Evolutionary conservation across 2,797 vertebrate genomes (phyloP).

Genomic region (Trichosurus vulpecula): DNA sequence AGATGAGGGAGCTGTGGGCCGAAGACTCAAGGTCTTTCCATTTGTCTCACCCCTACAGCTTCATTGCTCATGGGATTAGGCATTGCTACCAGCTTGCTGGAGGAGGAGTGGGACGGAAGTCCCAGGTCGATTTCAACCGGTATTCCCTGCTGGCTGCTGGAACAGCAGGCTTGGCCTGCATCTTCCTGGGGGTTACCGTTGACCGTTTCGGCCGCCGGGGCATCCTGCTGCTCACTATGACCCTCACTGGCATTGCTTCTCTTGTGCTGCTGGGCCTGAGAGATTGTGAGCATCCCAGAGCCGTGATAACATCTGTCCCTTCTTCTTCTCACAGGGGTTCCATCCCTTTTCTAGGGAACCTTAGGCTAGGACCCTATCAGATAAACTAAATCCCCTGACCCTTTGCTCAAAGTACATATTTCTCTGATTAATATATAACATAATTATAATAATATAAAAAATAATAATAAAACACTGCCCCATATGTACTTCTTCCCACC

Average conservation of each 20-base stretch:
- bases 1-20: background rate
- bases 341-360: conserved; percentile 26
- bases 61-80: conserved; percentile 93
- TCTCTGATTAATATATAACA: background rate
- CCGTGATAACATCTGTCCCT: background rate
- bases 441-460: too few species aligned
- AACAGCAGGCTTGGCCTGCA: conserved; percentile 89
- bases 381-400: background rate
- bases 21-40: background rate
- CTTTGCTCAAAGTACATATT: conserved; percentile 11
- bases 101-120: conserved; percentile 89
- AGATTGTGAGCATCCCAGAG: conserved; percentile 88
- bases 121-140: conserved; percentile 89
- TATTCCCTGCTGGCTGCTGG: conserved; percentile 91
- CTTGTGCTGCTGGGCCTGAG: conserved; percentile 92
- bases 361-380: conserved; percentile 29
- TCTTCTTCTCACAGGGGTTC: conserved; percentile 44
- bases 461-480: background rate
- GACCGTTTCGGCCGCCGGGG: conserved; percentile 92
- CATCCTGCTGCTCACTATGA: conserved; percentile 92
- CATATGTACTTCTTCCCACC: background rate
- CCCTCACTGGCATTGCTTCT: conserved; percentile 91
- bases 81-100: conserved; percentile 89
- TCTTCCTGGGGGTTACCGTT: conserved; percentile 90
- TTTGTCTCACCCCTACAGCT: conserved; percentile 81